Base-by-base conservation (phyloP, 2,797 vertebrate species). In the Chelonia mydas region DNA sequence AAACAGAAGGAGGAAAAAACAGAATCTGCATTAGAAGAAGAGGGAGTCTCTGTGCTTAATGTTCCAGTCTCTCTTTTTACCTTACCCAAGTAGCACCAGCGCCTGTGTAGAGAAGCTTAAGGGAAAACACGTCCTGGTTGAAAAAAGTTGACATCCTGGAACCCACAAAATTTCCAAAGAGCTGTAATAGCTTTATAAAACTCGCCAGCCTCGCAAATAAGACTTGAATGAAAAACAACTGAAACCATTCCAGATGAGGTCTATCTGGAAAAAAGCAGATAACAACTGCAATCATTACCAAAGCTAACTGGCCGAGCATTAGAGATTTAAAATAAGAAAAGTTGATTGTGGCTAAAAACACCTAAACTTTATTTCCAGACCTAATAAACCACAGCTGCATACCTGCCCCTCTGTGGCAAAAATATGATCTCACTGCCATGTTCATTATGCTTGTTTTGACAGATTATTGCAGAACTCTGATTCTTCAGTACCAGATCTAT, bases 381-480 rank as follows among this genome's bases (percentile, higher is more conserved):
- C 45, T 90, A 94, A 55, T 37, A 94, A 95, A 85, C 41, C 25
- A 76, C 12, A 76, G 25, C 41, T 76, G 12, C 12, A 47, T 47
- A 47, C 12, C 45, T 45, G 84, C n/a, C 86, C 53, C 79, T 68
- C 27, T 86, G 33, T 0, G 16, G 28, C 0, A 88, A 87, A 87
- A 83, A 53, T 28, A 84, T 65, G 3, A 92, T 84, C 68, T 88
- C 83, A 93, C 3, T 45, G 12, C 74, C 89, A 0, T 0, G n/a
- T 93, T 93, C 13, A 11, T 88, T 92, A 0, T 0, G 7, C 91
- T 28, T 95, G 55, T 92, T 97, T 96, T 95, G 95, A 96, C 87
- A 95, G 89, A 94, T 87, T 87, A 87, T 82, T 74, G 68, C 93
- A 94, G n/a, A 95, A 81, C 79, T 88, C n/a, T 7, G 81, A 31